phyloP scores from a whole-genome alignment of 2,888 invertebrate species.

The Aporophyla nigra region DNA sequence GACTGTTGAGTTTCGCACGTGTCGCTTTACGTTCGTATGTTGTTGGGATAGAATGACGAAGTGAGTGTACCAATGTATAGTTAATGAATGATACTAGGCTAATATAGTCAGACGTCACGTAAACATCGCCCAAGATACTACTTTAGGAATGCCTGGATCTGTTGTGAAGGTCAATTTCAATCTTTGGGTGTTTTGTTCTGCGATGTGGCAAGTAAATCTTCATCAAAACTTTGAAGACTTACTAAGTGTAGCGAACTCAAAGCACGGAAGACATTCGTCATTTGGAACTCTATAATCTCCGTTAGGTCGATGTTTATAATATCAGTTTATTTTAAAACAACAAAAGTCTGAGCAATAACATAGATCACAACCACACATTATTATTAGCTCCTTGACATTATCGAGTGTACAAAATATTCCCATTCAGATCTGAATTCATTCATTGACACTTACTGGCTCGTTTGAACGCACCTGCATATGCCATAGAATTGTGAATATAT shows the following conservation, averaged over 20 bases:
- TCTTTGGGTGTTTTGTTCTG: background rate
- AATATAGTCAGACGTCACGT: conserved; percentile 8
- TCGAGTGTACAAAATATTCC: conserved; percentile 21
- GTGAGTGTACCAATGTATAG: background rate
- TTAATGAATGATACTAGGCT: background rate
- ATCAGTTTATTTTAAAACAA: conserved; percentile 14
- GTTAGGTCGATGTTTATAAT: conserved; percentile 21
- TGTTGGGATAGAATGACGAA: background rate
- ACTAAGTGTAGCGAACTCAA: background rate
- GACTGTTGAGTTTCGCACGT: conserved; percentile 14
- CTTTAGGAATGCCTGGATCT: background rate
- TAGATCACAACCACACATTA: conserved; percentile 28
- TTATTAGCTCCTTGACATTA: conserved; percentile 28
- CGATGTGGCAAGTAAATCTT: conserved; percentile 1
- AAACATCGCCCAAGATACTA: background rate
- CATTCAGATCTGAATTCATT: conserved; percentile 21
- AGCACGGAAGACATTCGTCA: conserved; percentile 10
- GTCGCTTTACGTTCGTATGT: background rate
- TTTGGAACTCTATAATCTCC: conserved; percentile 4
- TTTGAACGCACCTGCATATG: conserved; percentile 47
- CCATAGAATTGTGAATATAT: conserved; percentile 67
- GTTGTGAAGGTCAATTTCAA: conserved; percentile 2
- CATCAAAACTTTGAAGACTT: conserved; percentile 2
- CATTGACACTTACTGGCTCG: conserved; percentile 24
- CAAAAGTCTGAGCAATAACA: conserved; percentile 27